phyloP scores from a whole-genome alignment of 2,888 invertebrate species.

The Leptinotarsa peninsularis region DNA sequence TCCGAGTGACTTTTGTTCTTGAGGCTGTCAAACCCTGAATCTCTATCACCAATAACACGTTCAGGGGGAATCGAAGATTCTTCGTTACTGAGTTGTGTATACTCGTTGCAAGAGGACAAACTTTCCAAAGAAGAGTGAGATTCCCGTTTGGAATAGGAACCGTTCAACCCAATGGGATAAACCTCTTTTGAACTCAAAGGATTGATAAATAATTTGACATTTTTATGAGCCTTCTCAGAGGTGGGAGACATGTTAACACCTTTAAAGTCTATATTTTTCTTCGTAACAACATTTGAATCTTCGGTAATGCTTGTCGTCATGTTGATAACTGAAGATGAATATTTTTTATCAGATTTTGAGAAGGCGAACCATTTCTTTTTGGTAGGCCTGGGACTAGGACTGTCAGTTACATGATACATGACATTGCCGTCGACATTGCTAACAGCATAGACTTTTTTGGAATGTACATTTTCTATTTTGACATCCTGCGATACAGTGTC shows the following conservation, averaged over 20 bases:
- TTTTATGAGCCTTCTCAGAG: constrained; percentile 56
- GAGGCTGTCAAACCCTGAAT: constrained; percentile 61
- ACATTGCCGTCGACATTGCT: constrained; percentile 86
- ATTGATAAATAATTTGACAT: constrained; percentile 65
- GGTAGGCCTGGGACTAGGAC: constrained; percentile 61
- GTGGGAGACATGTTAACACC: constrained; percentile 54
- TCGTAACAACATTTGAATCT: constrained; percentile 62
- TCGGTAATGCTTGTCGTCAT: constrained; percentile 64
- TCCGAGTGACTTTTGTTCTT: constrained; percentile 53
- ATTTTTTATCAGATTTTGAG: constrained; percentile 60
- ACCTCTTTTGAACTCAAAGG: constrained; percentile 65
- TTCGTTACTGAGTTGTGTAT: constrained; percentile 56
- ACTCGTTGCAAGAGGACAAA: constrained; percentile 59
- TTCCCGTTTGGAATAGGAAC: constrained; percentile 62
- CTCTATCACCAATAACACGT: constrained; percentile 51
- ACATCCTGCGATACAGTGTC: constrained; percentile 56
- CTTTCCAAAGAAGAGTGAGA: constrained; percentile 62
- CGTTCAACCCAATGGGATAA: constrained; percentile 63
- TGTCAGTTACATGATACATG: constrained; percentile 71
- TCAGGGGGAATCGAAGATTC: constrained; percentile 53
- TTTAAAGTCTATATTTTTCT: constrained; percentile 64
- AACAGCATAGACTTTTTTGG: constrained; percentile 81
- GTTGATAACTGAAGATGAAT: constrained; percentile 58
- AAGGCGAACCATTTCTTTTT: constrained; percentile 65
- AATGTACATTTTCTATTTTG: constrained; percentile 59